phyloP scores from a whole-genome alignment of 2,888 invertebrate genomes.

The Drosophila nigricruria region DNA sequence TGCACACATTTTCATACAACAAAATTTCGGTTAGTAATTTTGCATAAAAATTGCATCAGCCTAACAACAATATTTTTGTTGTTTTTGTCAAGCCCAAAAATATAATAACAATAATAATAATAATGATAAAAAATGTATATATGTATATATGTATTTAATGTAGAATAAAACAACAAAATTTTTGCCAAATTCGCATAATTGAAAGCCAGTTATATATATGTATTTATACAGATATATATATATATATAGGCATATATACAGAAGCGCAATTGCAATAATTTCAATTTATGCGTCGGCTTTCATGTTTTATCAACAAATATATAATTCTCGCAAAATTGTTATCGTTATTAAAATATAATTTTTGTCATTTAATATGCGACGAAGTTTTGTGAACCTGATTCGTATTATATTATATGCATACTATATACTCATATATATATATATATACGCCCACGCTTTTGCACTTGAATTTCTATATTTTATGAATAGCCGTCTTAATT shows the following conservation, averaged over 20 bases:
- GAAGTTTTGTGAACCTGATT: constrained; percentile 5
- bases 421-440: constrained; percentile 4
- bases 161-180: constrained; percentile 60
- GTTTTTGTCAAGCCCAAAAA: constrained; percentile 21
- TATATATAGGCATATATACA: constrained; percentile 54
- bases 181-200: constrained; percentile 63
- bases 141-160: constrained; percentile 14
- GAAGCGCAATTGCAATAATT: constrained; percentile 72
- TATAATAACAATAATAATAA: constrained; percentile 13
- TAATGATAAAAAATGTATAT: constrained; percentile 16
- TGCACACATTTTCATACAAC: constrained; percentile 42
- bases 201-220: constrained; percentile 68
- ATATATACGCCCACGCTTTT: constrained; percentile 59
- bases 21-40: constrained; percentile 69
- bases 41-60: constrained; percentile 77
- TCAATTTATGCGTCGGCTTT: constrained; percentile 64
- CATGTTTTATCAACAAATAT: constrained; percentile 35
- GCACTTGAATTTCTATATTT: constrained; percentile 39
- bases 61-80: constrained; percentile 31
- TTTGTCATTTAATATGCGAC: constrained; percentile 25
- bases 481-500: constrained; percentile 52
- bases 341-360: constrained; percentile 8
- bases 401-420: not conserved
- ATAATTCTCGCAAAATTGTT: constrained; percentile 18
- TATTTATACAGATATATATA: constrained; percentile 10